Base-by-base conservation (phyloP, 2,888 invertebrate genomes). In the Hoplodrina blanda region DNA sequence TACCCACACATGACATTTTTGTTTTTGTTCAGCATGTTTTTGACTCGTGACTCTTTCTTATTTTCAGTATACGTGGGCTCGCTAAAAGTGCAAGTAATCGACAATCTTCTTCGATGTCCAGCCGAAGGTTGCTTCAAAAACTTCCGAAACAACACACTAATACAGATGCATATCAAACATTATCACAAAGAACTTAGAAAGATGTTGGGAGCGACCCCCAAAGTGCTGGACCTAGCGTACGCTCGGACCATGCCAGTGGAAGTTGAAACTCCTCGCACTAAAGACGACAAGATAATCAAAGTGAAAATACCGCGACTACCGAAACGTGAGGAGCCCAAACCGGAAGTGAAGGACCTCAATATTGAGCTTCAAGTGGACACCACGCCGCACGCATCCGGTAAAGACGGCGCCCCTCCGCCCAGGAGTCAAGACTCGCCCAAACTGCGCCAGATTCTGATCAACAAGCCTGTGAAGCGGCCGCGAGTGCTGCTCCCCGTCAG, bases 131-230 rank as follows among this genome's bases (percentile, higher is more conserved):
- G 99, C 89, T 97, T 96, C 62, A 99, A 99, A 92, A 98, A 97
- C 84, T 99, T 99, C 90, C 97, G 99, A 7, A 99, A 99, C 89
- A 98, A 99, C 89, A 98, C 98, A 77, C 96, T 99, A 62, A 95
- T 99, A 11, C 98, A 98, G 94, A 99, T 99, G 97, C 99, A 99
- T 90, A 98, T 99, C 54, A 99, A 99, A 88, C 99, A 99, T 91
- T 99, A 99, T 91, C 99, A 99, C 92, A 97, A 97, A 2, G 98
- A 98, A 80, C 96, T 98, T 71, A 97, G 97, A 2, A 97, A 98
- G 73, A 90, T 97, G 90, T 93, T 98, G 80, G 98, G 98, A 4
- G 97, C 97, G 0, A 98, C 98, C 0, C 98, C 98, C 0, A 98
- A 98, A 91, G 98, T 98, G 69, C 97, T 98, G 25, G 98, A 98